Evolutionary conservation across 2,113 vertebrate species (phyloP), one percentile per base, ranked within the genome.

Genomic region (Toxotes jaculatrix): DNA sequence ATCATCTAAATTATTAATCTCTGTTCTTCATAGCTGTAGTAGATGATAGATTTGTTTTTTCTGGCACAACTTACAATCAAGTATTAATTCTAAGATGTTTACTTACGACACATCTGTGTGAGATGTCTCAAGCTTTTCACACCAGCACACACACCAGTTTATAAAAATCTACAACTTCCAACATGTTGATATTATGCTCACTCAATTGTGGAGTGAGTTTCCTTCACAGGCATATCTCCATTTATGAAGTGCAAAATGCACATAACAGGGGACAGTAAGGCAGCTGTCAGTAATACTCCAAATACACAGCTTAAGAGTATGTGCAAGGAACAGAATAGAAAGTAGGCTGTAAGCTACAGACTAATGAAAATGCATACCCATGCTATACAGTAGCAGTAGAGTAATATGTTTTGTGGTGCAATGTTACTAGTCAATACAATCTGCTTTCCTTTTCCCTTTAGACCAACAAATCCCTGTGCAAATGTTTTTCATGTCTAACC

Each of bases 151-250:
- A 12, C 16, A 23, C 5, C 14, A 31, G 3, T 74, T 74, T 42
- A 55, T 27, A 13, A 56, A 53, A 74, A 65, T 55, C 36, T 66
- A 55, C 66, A 10, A 56, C 14, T 7, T 68, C 17, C 23, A 72
- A 31, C 10, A 66, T 53, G 56, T 74, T 62, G 74, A 88, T 70
- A 68, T 53, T 21, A 49, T 66, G 19, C 76, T 74, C n/a, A 55
- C 27, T 27, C 27, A 27, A 27, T 27, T 27, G 27, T 27, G 27
- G 27, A 36, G n/a, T 17, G 21, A 55, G 43, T 77, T 78, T 74
- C 68, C 49, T 77, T 72, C 55, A 49, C 14, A 45, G 70, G 13
- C 2, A 49, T 69, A 73, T 86, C 69, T 74, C 27, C 38, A 75
- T 83, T 38, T 6, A 61, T 51, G 11, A 7, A 67, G 27, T 32